These are phyloP conservation scores for Hypomesus transpacificus DNA, from an alignment of 2,113 vertebrate species.

Conservation along the genomic window DNA sequence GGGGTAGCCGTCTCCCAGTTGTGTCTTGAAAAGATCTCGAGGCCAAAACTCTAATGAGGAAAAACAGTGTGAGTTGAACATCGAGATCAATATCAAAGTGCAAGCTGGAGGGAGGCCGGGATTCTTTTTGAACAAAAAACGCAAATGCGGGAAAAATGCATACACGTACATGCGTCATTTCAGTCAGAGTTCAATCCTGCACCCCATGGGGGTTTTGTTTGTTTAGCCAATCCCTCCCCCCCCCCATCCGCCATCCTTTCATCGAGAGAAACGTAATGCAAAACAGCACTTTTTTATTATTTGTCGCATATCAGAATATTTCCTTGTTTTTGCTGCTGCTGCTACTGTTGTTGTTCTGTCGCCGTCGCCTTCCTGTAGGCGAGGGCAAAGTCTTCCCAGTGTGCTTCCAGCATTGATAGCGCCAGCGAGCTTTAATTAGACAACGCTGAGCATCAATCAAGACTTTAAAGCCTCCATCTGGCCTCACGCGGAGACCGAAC, in stretches of 20 bases:
- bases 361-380: not conserved
- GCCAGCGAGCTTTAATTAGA: constrained; percentile 74
- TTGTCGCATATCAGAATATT: not conserved
- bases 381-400: constrained; percentile 36
- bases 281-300: not conserved
- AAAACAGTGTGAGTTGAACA: constrained; percentile 57
- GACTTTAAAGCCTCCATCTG: constrained; percentile 71
- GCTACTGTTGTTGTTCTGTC: not conserved
- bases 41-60: constrained; percentile 65
- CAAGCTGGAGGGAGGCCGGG: not conserved
- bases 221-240: too few relatives aligned
- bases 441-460: constrained; percentile 71
- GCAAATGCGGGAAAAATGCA: constrained; percentile 30
- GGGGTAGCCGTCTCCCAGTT: not conserved
- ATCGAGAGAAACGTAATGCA: not conserved
- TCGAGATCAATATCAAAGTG: constrained; percentile 10
- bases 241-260: not conserved
- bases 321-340: not conserved
- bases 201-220: constrained; percentile 9
- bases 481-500: constrained; percentile 59
- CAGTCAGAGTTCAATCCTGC: constrained; percentile 12
- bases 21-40: constrained; percentile 38
- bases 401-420: constrained; percentile 45
- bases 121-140: not conserved
- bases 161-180: constrained; percentile 11